Conservation (phyloP, 2,113 vertebrate species). For the Peromyscus polionotus region DNA sequence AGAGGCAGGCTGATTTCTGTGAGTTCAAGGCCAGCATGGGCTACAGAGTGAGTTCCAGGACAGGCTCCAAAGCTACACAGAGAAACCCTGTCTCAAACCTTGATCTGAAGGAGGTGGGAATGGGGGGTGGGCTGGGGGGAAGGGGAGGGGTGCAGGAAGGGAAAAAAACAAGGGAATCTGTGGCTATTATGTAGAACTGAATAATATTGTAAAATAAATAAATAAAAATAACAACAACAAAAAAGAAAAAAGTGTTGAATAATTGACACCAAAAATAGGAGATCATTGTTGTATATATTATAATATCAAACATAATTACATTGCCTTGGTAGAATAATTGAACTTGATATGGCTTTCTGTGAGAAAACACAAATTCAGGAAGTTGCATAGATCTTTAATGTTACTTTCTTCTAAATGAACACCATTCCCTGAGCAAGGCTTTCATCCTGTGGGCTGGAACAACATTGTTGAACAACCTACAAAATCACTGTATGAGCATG, state of each 20-base stretch:
- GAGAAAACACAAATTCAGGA: not conserved
- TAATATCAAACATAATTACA: not conserved
- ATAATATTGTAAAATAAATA: too few species aligned
- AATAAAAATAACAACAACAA: too few species aligned
- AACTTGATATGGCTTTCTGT: not conserved
- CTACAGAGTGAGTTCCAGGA: too few species aligned
- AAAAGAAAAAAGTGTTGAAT: not conserved
- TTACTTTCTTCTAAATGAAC: not conserved
- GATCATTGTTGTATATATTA: not conserved
- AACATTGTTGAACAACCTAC: not conserved
- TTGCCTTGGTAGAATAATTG: not conserved
- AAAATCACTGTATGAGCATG: not conserved
- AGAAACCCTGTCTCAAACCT: too few species aligned
- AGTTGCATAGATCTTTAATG: not conserved
- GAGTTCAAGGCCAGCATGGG: too few species aligned
- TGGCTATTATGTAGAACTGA: too few species aligned
- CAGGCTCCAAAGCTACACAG: too few species aligned
- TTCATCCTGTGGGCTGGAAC: not conserved
- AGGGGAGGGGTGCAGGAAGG: too few species aligned
- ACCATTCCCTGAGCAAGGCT: not conserved
- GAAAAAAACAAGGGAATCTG: too few species aligned
- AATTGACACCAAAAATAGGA: not conserved
- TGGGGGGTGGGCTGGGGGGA: too few species aligned
- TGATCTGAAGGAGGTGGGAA: too few species aligned
- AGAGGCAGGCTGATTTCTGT: too few species aligned